phyloP scores from a whole-genome alignment of 2,797 vertebrate genomes.

The Callimico goeldii region DNA sequence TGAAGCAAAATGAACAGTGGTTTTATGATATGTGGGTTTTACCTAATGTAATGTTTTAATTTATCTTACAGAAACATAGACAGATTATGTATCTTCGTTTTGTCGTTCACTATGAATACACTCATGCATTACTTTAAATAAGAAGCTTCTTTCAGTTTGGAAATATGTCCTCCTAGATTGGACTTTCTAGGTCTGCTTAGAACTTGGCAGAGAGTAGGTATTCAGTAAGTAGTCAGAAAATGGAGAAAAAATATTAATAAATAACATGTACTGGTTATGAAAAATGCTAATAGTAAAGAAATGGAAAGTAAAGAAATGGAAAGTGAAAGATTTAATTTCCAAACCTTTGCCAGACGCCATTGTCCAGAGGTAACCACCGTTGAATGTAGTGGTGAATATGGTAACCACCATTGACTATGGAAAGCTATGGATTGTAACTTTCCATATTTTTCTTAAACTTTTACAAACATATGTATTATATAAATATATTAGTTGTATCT shows the following conservation, averaged over 20 bases:
- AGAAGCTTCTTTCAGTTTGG: conserved; percentile 20
- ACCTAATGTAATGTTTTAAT: neutral
- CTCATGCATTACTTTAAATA: neutral
- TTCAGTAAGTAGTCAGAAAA: neutral
- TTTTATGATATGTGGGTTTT: neutral
- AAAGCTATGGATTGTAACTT: neutral
- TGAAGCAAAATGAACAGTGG: neutral
- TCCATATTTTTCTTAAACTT: neutral
- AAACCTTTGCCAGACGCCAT: neutral
- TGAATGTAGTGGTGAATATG: neutral
- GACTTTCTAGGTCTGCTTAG: neutral
- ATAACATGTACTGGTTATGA: neutral
- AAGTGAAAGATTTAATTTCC: neutral
- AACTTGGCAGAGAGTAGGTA: neutral
- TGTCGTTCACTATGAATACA: neutral
- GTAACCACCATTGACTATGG: neutral
- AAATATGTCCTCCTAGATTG: neutral
- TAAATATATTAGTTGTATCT: neutral
- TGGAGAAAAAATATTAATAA: neutral
- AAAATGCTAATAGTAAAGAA: conserved; percentile 25
- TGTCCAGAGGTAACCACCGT: neutral
- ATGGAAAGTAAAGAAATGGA: neutral
- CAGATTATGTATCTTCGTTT: neutral
- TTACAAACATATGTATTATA: neutral
- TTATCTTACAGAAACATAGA: neutral